Base-by-base conservation (phyloP, 2,113 vertebrate genomes). In the Holacanthus passer region DNA sequence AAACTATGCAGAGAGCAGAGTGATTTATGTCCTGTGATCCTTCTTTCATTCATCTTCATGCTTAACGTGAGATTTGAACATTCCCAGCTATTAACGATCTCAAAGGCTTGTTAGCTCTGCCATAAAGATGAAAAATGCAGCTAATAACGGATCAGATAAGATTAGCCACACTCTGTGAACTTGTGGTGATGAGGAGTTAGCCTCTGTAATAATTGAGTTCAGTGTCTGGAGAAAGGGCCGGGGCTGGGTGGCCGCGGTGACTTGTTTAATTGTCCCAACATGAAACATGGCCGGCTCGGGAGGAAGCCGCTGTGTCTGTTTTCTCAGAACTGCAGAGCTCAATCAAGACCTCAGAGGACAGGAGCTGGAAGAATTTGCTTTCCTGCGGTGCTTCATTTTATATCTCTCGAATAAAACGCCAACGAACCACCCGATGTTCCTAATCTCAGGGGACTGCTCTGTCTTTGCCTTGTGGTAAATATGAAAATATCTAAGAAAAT, bases 101-200 rank as follows among this genome's bases (percentile, higher is more conserved):
- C 69, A 77, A 84, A 92, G 84, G 83, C 91, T 84, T 88, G 87
- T 92, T 93, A 91, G 89, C 80, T 66, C 65, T 77, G 85, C 60
- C 80, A 68, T 88, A 84, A 87, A 93, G 91, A 91, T 94, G 88
- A 93, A 92, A 90, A 87, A 86, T 88, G 79, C 82, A 41, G 74
- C 87, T 92, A 93, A 92, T 94, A 94, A 88, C 69, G 39, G 76
- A 93, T 92, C 89, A 87, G 89, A 93, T 92, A 85, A 91, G 91
- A 94, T 94, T 92, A 94, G 89, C 84, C 77, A 79, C 80, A 81
- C 80, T 72, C 66, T 2, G 81, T 87, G 87, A 84, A 88, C 84
- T 88, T 65, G 70, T 56, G 69, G 27, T 74, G 81, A 83, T 79
- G 86, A 79, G 81, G 79, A 85, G 77, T 80, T 71, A 31, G 80